A percentile compares a stretch with the other conserved stretches of the same genome.
Evolutionary conservation across 2,888 invertebrate species (phyloP).

Genomic region (Folsomia candida): DNA sequence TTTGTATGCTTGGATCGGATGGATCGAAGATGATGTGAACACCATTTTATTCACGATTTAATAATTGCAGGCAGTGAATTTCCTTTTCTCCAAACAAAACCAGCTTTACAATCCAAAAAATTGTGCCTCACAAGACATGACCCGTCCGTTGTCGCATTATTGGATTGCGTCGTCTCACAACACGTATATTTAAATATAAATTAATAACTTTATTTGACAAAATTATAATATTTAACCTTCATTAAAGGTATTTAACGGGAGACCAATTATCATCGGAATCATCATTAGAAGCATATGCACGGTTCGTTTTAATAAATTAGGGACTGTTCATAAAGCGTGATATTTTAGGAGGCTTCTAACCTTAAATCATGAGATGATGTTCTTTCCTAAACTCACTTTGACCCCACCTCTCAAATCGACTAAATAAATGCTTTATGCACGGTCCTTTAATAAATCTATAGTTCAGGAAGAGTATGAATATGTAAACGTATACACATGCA

Average conservation of each 20-base stretch:
- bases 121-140: slow-evolving; percentile 33
- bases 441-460: not conserved
- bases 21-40: no score
- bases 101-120: slow-evolving; percentile 33
- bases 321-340: no score
- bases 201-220: not conserved
- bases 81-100: slow-evolving; percentile 37
- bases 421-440: not conserved
- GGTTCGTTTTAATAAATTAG: no score
- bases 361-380: no score
- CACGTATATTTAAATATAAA: slow-evolving; percentile 61
- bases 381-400: no score
- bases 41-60: not conserved
- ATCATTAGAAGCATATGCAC: slow-evolving; percentile 88
- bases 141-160: slow-evolving; percentile 38
- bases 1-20: not conserved
- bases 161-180: slow-evolving; percentile 87
- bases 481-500: no score
- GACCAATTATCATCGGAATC: slow-evolving; percentile 97
- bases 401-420: no score
- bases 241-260: slow-evolving; percentile 75
- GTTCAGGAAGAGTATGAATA: not conserved
- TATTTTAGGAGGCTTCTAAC: no score
- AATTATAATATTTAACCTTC: not conserved
- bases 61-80: slow-evolving; percentile 28